Evolutionary conservation across 2,888 invertebrate species (phyloP).

Genomic region (Philaethria dido): DNA sequence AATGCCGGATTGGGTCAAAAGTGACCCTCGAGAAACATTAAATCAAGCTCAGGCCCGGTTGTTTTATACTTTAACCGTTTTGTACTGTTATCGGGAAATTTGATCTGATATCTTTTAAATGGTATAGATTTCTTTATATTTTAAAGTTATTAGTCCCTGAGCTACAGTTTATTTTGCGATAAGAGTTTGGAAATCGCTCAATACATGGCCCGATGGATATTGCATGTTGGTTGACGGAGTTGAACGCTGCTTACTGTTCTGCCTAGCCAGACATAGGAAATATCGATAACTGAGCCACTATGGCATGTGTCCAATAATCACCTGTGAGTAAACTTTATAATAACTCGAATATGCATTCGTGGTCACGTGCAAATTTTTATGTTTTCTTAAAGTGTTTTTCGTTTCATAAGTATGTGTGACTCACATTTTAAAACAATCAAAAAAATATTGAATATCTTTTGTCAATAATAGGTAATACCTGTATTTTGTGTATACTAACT

Average conservation of each 20-base stretch:
- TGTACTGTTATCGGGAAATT: conserved; percentile 66
- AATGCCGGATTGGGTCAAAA: conserved; percentile 55
- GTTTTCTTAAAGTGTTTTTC: no score
- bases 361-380: no score
- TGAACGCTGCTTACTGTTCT: not conserved
- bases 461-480: no score
- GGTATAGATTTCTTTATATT: conserved; percentile 70
- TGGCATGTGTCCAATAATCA: not conserved
- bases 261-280: no score
- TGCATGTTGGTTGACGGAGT: not conserved
- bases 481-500: no score
- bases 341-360: no score
- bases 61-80: conserved; percentile 62
- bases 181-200: conserved; percentile 36
- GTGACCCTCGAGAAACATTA: conserved; percentile 71
- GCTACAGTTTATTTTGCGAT: conserved; percentile 62
- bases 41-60: conserved; percentile 61
- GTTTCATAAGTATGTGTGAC: no score
- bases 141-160: conserved; percentile 75
- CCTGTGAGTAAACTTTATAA: no score
- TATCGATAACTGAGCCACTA: not conserved
- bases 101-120: conserved; percentile 63
- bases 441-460: no score
- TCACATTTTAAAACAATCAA: no score
- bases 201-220: no score